Evolutionary conservation across 1,140 invertebrate species (phyloP).

Genomic region (Oncopodura yosiiana): DNA sequence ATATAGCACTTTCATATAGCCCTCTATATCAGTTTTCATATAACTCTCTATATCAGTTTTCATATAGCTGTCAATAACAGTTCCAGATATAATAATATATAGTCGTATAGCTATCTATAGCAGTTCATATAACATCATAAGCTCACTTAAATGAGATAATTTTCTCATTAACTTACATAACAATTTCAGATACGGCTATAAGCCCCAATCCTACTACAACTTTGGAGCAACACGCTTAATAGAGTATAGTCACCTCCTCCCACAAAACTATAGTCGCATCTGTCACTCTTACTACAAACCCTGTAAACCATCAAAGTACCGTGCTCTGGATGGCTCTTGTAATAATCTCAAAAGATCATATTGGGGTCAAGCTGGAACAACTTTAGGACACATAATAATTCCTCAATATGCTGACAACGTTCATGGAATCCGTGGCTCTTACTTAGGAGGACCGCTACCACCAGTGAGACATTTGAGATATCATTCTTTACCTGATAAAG

Average conservation of each 20-base stretch:
- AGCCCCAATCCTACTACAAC: slow-evolving; percentile 15
- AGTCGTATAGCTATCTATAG: too few relatives aligned
- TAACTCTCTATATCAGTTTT: too few relatives aligned
- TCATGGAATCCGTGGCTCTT: background rate
- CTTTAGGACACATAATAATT: slow-evolving; percentile 39
- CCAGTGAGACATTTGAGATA: slow-evolving; percentile 17
- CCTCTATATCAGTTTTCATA: too few relatives aligned
- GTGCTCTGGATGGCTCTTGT: slow-evolving; percentile 61
- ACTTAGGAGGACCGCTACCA: slow-evolving; percentile 11
- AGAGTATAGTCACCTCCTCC: slow-evolving; percentile 24
- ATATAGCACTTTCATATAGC: too few relatives aligned
- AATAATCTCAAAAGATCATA: slow-evolving; percentile 53
- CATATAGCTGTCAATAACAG: too few relatives aligned
- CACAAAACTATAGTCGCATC: slow-evolving; percentile 12
- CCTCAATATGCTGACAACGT: slow-evolving; percentile 32
- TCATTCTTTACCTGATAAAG: slow-evolving; percentile 27
- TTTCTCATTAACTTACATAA: too few relatives aligned
- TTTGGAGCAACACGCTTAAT: slow-evolving; percentile 5
- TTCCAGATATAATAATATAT: too few relatives aligned
- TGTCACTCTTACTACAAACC: slow-evolving; percentile 21
- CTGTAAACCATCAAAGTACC: slow-evolving; percentile 42
- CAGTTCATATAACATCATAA: too few relatives aligned
- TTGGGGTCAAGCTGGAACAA: slow-evolving; percentile 43
- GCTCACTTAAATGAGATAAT: too few relatives aligned
- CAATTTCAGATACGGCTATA: slow-evolving; percentile 29